Base-by-base conservation (phyloP, 2,797 vertebrate species). In the Acridotheres tristis region DNA sequence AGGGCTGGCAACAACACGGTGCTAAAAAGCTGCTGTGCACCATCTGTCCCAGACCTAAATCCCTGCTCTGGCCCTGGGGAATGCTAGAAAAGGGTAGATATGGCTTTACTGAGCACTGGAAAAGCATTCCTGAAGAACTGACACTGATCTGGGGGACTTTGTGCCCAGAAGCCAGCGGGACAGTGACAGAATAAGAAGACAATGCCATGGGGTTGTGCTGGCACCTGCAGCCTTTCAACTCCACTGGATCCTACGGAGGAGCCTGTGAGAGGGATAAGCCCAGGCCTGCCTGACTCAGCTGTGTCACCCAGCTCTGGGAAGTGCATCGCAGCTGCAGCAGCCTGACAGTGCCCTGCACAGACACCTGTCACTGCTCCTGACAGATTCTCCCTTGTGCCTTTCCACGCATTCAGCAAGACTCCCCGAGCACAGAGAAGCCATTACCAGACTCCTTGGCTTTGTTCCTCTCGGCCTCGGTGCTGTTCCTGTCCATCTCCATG, bases 401-500 rank as follows among this genome's bases (percentile, higher is more conserved):
- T 61, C 32, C 66, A 18, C 15, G 11, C 48, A 4, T 3, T 23
- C 77, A 32, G 36, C 27, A 6, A 7, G 32, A 50, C 9, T 9
- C 54, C 43, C 57, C 0, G 1, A 9, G 68, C 43, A 5, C 0
- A 2, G 23, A 17, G 19, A 42, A 55, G 50, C 32, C 6, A 97
- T 98, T 82, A 99, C 99, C 98, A 7, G 97, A 42, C 29, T 99
- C 99, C 94, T 96, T 97, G 91, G 94, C 58, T 96, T 97, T 98
- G 97, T 4, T 98, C 55, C 97, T 97, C 80, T 99, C 98, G 0
- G 80, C 58, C 48, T 98, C 99, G 0, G 89, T 11, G 75, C 98
- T 98, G 6, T 66, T 91, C 77, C 98, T 98, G 53, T 99, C 99
- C 88, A 94, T 2, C 34, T 99, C 99, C 8, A 98, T 89, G 89